These are phyloP conservation scores for Brachionus rotundiformis DNA, from an alignment of 1,140 invertebrate genomes.

Conservation along the genomic window DNA sequence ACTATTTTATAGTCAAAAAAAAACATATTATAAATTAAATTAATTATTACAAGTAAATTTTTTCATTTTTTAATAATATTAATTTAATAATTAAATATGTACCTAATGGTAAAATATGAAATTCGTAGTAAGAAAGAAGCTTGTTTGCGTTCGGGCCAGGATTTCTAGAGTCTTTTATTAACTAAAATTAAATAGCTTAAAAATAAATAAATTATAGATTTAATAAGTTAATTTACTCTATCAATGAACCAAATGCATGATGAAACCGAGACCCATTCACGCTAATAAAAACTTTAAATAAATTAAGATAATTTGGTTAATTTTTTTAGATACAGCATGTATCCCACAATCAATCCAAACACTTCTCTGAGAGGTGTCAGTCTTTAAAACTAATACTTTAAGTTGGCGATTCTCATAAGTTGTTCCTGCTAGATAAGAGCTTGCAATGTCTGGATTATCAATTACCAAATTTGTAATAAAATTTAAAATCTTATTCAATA, in stretches of 20 bases:
- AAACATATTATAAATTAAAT: background rate
- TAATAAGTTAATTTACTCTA: background rate
- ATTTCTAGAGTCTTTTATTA: background rate
- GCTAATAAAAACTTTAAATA: background rate
- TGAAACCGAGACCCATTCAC: conserved; percentile 11
- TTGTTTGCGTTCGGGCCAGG: background rate
- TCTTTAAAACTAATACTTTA: background rate
- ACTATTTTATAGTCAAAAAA: background rate
- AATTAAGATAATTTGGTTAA: background rate
- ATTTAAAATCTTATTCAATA: background rate
- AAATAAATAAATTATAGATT: conserved; percentile 55
- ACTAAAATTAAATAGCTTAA: conserved; percentile 57
- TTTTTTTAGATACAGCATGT: conserved; percentile 11
- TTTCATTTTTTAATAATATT: too few relatives aligned
- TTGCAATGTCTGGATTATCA: conserved; percentile 27
- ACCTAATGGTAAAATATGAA: conserved; percentile 36
- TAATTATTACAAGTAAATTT: background rate
- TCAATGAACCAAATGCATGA: conserved; percentile 9
- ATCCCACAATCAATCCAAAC: conserved; percentile 49
- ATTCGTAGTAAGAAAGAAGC: conserved; percentile 5
- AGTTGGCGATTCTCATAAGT: background rate
- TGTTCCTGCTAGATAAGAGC: background rate
- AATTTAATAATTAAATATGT: too few relatives aligned
- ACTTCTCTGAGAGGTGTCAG: background rate
- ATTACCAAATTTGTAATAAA: background rate